Conservation (phyloP, 2,113 vertebrate species). For the Sander lucioperca region DNA sequence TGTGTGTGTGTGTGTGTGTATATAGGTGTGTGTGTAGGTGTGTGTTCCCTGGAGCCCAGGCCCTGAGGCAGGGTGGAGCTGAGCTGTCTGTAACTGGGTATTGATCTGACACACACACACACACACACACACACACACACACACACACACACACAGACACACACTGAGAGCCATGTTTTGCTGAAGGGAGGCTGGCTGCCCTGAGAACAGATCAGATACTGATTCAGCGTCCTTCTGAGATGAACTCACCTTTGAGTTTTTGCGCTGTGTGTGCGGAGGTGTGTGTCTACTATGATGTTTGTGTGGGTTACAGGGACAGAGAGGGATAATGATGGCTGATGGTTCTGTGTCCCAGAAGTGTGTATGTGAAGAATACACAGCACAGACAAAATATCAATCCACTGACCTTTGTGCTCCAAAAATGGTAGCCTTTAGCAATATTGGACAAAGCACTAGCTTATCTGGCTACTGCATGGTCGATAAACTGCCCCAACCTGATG, state of each 20-base stretch:
- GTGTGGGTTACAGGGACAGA: constrained; percentile 11
- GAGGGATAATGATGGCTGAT: constrained; percentile 42
- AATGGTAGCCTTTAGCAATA: constrained; percentile 24
- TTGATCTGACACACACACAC: constrained; percentile 63
- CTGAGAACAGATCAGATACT: constrained; percentile 53
- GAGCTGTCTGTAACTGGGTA: constrained; percentile 63
- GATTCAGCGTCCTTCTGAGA: constrained; percentile 49
- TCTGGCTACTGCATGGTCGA: background rate
- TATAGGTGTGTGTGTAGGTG: background rate
- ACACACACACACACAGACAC: constrained; percentile 6
- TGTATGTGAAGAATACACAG: background rate
- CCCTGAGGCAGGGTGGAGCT: constrained; percentile 46
- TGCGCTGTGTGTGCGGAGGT: background rate
- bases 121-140: constrained; percentile 10
- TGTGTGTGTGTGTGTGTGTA: constrained; percentile 5
- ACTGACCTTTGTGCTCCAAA: constrained; percentile 45
- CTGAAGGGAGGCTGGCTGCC: constrained; percentile 52
- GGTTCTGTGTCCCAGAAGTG: constrained; percentile 7
- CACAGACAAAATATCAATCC: constrained; percentile 25
- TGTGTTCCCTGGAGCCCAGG: constrained; percentile 11
- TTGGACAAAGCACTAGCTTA: background rate
- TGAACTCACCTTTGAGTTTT: constrained; percentile 61
- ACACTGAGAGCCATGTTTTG: constrained; percentile 36
- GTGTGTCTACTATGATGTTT: constrained; percentile 8
- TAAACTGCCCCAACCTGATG: background rate